Evolutionary conservation across 2,888 invertebrate genomes (phyloP).

Genomic region (Cephus runcator): DNA sequence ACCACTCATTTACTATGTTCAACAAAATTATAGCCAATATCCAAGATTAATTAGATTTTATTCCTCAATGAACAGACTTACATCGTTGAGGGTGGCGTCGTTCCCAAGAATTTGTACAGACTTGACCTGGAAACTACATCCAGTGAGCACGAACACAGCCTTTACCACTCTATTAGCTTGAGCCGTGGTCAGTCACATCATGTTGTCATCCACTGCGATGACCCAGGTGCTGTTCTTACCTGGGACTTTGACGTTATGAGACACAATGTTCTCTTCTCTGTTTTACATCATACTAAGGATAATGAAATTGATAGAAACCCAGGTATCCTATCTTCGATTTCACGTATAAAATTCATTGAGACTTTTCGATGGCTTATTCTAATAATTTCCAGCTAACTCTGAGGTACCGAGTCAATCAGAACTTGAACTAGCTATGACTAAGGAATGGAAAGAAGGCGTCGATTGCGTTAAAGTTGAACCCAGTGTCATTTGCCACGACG

Average conservation of each 20-base stretch:
- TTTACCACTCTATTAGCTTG: conserved; percentile 77
- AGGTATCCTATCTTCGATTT: conserved; percentile 10
- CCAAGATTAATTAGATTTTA: neutral
- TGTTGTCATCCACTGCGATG: conserved; percentile 81
- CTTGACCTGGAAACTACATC: conserved; percentile 63
- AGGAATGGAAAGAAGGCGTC: conserved; percentile 78
- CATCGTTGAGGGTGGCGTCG: conserved; percentile 87
- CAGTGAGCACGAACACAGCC: conserved; percentile 72
- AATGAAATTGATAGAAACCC: conserved; percentile 13
- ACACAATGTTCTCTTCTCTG: conserved; percentile 87
- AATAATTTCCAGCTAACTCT: neutral
- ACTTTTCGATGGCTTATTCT: neutral
- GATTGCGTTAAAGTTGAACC: conserved; percentile 84
- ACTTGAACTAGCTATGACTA: conserved; percentile 39
- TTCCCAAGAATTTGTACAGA: conserved; percentile 86
- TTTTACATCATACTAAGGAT: conserved; percentile 68
- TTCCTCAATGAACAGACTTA: conserved; percentile 72
- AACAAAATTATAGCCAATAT: neutral
- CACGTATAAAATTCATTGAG: neutral
- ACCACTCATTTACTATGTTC: neutral
- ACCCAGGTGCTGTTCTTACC: conserved; percentile 89
- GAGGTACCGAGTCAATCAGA: conserved; percentile 9
- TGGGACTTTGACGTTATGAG: conserved; percentile 97
- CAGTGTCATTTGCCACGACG: conserved; percentile 87
- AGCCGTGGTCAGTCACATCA: conserved; percentile 80